These are phyloP conservation scores for Harpagoxenus sublaevis DNA, from an alignment of 2,888 invertebrate genomes.

Conservation along the genomic window DNA sequence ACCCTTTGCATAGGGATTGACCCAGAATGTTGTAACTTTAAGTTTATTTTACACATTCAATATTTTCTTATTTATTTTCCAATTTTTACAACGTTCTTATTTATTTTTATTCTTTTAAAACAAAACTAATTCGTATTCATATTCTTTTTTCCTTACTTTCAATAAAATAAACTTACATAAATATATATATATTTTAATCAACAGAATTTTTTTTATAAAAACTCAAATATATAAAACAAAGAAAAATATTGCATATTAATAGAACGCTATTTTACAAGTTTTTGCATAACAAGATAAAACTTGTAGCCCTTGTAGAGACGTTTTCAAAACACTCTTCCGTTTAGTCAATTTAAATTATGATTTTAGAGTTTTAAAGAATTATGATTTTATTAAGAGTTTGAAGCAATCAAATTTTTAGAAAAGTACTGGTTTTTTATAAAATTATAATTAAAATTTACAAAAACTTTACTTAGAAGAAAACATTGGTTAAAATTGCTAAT, in stretches of 20 bases:
- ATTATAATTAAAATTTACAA: too few relatives aligned
- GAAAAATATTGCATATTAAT: background rate
- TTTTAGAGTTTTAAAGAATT: too few relatives aligned
- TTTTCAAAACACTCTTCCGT: too few relatives aligned
- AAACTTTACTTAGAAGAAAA: too few relatives aligned
- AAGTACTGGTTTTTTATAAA: too few relatives aligned
- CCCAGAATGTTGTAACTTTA: background rate
- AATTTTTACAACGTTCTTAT: background rate
- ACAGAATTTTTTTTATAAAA: background rate
- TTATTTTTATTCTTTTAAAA: background rate
- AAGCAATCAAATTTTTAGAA: too few relatives aligned
- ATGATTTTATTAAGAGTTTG: too few relatives aligned
- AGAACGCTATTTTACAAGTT: background rate
- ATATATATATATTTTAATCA: background rate
- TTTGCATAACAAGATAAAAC: background rate
- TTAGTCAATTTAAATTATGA: too few relatives aligned
- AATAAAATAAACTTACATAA: background rate
- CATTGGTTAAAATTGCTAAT: too few relatives aligned
- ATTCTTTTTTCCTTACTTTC: background rate
- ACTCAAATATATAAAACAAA: background rate
- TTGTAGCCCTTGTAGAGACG: too few relatives aligned
- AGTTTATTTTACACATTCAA: constrained; percentile 1
- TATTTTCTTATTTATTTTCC: constrained; percentile 5
- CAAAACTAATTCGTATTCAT: background rate
- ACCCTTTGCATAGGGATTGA: background rate